phyloP scores from a whole-genome alignment of 2,888 invertebrate species.

The Leuctra nigra region DNA sequence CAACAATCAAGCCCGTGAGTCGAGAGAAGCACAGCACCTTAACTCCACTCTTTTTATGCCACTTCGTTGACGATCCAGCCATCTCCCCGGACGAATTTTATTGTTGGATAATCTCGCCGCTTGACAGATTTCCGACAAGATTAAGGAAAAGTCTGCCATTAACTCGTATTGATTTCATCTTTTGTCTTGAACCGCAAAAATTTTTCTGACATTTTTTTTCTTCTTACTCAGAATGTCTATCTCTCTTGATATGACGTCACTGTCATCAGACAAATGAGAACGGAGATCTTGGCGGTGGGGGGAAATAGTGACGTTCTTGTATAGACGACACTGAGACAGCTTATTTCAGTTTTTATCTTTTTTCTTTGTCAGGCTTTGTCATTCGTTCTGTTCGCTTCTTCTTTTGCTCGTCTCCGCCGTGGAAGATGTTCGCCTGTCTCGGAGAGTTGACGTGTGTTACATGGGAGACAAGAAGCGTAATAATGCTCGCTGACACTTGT shows the following conservation, averaged over 20 bases:
- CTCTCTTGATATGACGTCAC: constrained; percentile 18
- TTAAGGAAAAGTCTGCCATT: not conserved
- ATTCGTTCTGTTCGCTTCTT: constrained; percentile 22
- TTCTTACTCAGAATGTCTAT: constrained; percentile 6
- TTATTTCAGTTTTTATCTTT: constrained; percentile 27
- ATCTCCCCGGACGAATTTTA: not conserved
- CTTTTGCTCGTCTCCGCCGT: constrained; percentile 18
- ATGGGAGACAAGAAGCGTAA: constrained; percentile 34
- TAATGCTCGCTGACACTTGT: constrained; percentile 43
- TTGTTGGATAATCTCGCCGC: constrained; percentile 1
- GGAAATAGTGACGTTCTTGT: constrained; percentile 26
- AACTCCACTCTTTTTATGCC: not conserved
- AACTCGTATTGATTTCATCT: constrained; percentile 16
- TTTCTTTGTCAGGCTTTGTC: constrained; percentile 28
- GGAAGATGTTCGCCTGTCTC: constrained; percentile 25
- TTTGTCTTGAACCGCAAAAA: constrained; percentile 6
- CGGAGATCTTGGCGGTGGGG: constrained; percentile 26
- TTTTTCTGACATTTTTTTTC: constrained; percentile 11
- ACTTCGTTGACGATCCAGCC: not conserved
- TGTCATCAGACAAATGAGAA: constrained; percentile 29
- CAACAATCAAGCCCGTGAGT: constrained; percentile 4
- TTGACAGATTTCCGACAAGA: not conserved
- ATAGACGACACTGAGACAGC: constrained; percentile 29
- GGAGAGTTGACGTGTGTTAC: constrained; percentile 25
- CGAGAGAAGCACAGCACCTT: not conserved